Percentiles rank a stretch among this genome's conserved stretches.
phyloP scores from a whole-genome alignment of 1,140 invertebrate genomes.

The Galendromus occidentalis region DNA sequence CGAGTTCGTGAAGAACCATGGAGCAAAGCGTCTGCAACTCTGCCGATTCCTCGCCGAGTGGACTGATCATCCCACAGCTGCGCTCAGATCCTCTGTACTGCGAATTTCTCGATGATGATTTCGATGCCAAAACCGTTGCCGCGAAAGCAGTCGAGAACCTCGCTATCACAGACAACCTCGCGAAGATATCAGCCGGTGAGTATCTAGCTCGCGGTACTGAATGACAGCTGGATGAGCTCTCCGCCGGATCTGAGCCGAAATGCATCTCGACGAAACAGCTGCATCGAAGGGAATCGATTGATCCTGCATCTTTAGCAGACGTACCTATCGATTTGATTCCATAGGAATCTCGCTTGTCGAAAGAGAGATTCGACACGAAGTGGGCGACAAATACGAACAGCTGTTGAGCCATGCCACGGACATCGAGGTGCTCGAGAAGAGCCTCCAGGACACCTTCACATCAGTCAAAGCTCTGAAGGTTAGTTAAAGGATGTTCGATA shows the following conservation, averaged over 20 bases:
- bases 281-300: too few relatives aligned
- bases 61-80: not conserved
- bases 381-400: conserved; percentile 1
- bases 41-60: too few relatives aligned
- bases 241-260: too few relatives aligned
- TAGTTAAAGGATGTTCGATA: too few relatives aligned
- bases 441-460: not conserved
- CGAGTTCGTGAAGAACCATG: too few relatives aligned
- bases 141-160: not conserved
- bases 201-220: too few relatives aligned
- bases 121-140: not conserved
- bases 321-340: not conserved
- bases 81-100: not conserved
- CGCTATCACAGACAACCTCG: not conserved
- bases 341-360: not conserved
- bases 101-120: conserved; percentile 2
- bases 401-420: not conserved
- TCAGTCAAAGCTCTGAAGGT: conserved; percentile 2
- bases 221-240: too few relatives aligned
- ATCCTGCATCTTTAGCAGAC: too few relatives aligned
- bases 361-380: conserved; percentile 2
- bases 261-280: too few relatives aligned
- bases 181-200: not conserved
- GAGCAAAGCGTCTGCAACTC: too few relatives aligned
- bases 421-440: conserved; percentile 3